Percentiles rank a stretch among this genome's conserved stretches.
phyloP scores from a whole-genome alignment of 2,113 vertebrate genomes.

The Lanius ludovicianus region DNA sequence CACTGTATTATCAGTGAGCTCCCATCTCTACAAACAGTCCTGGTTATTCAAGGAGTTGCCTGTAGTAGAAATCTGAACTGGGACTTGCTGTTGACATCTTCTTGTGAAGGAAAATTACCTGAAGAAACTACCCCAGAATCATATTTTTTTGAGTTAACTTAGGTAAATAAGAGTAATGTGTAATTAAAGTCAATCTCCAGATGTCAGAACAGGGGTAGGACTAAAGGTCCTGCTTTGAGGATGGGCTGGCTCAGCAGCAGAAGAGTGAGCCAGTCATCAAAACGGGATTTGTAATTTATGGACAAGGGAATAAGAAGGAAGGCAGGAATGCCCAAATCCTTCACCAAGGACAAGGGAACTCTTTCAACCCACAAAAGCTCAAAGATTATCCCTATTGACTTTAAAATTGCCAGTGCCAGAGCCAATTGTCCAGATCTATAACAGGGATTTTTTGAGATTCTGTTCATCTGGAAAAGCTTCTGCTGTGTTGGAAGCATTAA shows the following conservation, averaged over 20 bases:
- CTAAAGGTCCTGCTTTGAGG: background rate
- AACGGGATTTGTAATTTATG: background rate
- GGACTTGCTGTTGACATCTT: background rate
- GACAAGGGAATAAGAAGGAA: background rate
- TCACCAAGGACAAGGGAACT: background rate
- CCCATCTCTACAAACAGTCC: background rate
- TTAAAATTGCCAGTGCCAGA: background rate
- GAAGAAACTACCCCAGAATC: background rate
- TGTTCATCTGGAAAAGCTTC: background rate
- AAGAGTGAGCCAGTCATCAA: background rate
- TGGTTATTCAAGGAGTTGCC: background rate
- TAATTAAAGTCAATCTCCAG: background rate
- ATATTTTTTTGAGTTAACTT: background rate
- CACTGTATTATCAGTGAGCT: background rate
- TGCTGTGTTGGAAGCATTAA: background rate
- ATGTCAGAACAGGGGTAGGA: background rate
- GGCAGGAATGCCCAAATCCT: background rate
- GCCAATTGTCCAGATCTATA: background rate
- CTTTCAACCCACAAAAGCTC: background rate
- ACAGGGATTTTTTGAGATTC: background rate
- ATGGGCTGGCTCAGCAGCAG: background rate
- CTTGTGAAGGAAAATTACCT: background rate
- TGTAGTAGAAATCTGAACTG: background rate
- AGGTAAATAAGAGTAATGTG: background rate
- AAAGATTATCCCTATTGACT: background rate